phyloP scores from a whole-genome alignment of 2,797 vertebrate genomes.

The Micromesistius poutassou region DNA sequence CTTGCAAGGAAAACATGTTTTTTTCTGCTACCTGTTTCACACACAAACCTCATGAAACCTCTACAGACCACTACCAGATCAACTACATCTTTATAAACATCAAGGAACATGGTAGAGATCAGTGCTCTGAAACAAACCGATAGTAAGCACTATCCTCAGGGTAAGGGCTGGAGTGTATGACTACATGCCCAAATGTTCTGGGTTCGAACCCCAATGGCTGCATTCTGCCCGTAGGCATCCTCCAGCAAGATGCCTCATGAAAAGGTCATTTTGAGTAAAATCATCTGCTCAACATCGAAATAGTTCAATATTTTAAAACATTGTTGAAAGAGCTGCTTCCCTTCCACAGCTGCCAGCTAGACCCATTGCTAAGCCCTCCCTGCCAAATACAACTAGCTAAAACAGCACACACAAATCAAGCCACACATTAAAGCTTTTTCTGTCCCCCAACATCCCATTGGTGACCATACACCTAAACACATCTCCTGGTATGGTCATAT shows the following conservation, averaged over 20 bases:
- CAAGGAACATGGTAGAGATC: neutral
- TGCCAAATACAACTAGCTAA: constrained; percentile 6
- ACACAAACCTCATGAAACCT: constrained; percentile 33
- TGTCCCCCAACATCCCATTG: neutral
- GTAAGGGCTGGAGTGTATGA: neutral
- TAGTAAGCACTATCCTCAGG: neutral
- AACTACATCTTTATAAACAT: constrained; percentile 25
- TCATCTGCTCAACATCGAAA: neutral
- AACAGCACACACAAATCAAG: neutral
- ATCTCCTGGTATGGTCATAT: neutral
- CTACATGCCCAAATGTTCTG: neutral
- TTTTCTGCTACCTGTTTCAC: constrained; percentile 22
- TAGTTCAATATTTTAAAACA: neutral
- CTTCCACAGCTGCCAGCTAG: constrained; percentile 9
- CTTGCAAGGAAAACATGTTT: neutral
- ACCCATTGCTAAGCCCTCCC: neutral
- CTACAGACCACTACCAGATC: constrained; percentile 23
- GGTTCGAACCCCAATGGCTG: neutral
- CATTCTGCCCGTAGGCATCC: neutral
- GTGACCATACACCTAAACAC: neutral
- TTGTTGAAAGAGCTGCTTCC: neutral
- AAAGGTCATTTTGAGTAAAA: neutral
- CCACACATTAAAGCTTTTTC: neutral
- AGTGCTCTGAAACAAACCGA: neutral
- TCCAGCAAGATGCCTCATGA: neutral